Evolutionary conservation across 1,140 invertebrate genomes (phyloP), one percentile per base, ranked within the genome.

Genomic region (Drosophila gunungcola): DNA sequence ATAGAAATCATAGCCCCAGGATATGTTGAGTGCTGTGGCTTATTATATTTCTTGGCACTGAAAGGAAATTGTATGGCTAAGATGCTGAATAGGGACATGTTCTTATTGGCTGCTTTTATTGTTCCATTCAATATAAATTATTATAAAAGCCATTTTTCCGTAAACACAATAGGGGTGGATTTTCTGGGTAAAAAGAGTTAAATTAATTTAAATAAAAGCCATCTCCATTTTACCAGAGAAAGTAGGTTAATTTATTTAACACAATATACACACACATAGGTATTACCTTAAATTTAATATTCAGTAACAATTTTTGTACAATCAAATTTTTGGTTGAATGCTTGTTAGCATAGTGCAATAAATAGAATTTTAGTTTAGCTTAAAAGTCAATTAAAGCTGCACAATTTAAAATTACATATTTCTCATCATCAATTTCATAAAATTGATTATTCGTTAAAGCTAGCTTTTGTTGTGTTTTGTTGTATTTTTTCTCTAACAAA

Each of bases 1-100:
- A 68, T 38, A 16, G 68, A 49, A 46, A 69, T 46, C 42, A 1
- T 34, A 49, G 65, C 65, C 52, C 11, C 34, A 32, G 67, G 67
- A 48, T 68, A 55, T 69, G 67, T 69, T 69, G 51, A 70, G 63
- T 55, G 51, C 51, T 56, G 65, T 55, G 64, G 67, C 51, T 57
- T 57, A 67, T 68, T 68, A 43, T 65, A 52, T 53, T 68, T 65
- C 29, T 53, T 69, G 63, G 34, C 21, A 49, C 55, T 49, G 51
- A 70, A 70, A 57, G 45, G 32, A 13, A 57, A 42, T 57, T 42
- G 42, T 29, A 42, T 4, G 43, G n/a, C 43, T 5, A 29, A 39
- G n/a, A 45, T 38, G 64, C 38, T 52, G 46, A 70, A 68, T 49
- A 34, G 48, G 42, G 32, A 48, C 11, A 10, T n/a, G 10, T 16